These are phyloP conservation scores for Uromys caudimaculatus DNA, from an alignment of 2,797 vertebrate species.

Conservation along the genomic window DNA sequence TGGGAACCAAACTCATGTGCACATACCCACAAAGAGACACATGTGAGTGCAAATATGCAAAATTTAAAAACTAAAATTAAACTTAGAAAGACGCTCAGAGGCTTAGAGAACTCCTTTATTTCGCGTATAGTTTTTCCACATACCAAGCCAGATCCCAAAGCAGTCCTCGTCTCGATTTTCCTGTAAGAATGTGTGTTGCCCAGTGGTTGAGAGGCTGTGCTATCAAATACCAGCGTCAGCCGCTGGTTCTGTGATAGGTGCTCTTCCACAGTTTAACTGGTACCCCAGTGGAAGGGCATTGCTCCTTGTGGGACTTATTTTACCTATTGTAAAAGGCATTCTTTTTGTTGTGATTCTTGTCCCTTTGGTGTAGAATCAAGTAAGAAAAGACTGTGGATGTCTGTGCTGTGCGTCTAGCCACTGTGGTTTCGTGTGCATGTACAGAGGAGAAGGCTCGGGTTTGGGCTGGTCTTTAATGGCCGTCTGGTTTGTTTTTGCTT, in stretches of 20 bases:
- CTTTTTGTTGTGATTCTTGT: neutral
- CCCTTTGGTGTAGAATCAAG: slow-evolving; percentile 52
- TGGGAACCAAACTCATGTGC: neutral
- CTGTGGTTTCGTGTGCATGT: slow-evolving; percentile 32
- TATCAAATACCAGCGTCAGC: neutral
- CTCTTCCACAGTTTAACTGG: neutral
- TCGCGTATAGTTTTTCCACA: neutral
- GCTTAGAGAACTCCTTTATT: neutral
- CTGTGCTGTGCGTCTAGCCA: neutral
- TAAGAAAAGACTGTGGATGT: slow-evolving; percentile 17
- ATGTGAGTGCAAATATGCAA: neutral
- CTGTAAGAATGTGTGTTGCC: neutral
- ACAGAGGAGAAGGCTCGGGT: neutral
- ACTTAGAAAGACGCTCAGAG: neutral
- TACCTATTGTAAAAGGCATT: neutral
- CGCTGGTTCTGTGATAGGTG: fast-evolving
- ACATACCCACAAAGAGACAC: neutral
- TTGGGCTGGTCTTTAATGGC: neutral
- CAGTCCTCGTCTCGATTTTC: neutral
- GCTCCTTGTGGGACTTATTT: neutral
- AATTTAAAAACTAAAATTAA: neutral
- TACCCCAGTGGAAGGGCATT: neutral
- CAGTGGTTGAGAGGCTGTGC: neutral
- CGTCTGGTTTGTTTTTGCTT: slow-evolving; percentile 24
- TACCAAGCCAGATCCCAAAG: neutral